These are phyloP conservation scores for Pseudochaenichthys georgianus DNA, from an alignment of 2,797 vertebrate genomes.

Conservation along the genomic window DNA sequence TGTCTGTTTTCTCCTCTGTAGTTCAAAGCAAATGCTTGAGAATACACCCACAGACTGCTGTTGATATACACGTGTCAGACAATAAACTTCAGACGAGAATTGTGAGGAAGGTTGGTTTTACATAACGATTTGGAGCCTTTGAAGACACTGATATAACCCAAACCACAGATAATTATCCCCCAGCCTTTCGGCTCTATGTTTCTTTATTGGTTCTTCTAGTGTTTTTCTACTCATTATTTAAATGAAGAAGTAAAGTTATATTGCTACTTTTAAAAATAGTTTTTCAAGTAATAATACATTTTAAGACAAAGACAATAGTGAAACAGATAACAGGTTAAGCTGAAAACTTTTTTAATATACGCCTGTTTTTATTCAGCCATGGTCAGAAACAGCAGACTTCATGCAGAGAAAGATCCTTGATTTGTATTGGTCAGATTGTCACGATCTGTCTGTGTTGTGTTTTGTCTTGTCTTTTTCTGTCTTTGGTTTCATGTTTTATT, in stretches of 20 bases:
- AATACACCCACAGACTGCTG: neutral
- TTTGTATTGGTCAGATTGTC: neutral
- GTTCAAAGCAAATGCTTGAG: neutral
- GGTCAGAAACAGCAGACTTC: conserved; percentile 6
- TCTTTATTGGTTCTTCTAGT: too few relatives aligned
- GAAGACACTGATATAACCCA: neutral
- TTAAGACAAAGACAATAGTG: neutral
- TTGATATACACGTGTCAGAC: conserved; percentile 9
- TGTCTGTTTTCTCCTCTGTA: neutral
- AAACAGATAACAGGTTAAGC: neutral
- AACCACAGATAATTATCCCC: neutral
- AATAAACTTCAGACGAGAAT: neutral
- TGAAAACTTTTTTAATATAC: neutral
- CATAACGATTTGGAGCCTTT: neutral
- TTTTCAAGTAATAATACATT: neutral
- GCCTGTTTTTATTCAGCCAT: conserved; percentile 10
- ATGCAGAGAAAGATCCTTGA: conserved; percentile 35
- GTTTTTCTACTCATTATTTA: neutral
- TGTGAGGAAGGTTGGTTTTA: conserved; percentile 9
- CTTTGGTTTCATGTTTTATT: too few relatives aligned
- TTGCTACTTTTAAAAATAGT: too few relatives aligned
- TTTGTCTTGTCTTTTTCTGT: too few relatives aligned
- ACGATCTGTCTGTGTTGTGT: too few relatives aligned
- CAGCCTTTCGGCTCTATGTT: neutral
- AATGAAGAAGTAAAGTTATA: neutral